A percentile compares a stretch with the other conserved stretches of the same genome.
Evolutionary conservation across 2,888 invertebrate genomes (phyloP).

Genomic region (Hypolimnas misippus): DNA sequence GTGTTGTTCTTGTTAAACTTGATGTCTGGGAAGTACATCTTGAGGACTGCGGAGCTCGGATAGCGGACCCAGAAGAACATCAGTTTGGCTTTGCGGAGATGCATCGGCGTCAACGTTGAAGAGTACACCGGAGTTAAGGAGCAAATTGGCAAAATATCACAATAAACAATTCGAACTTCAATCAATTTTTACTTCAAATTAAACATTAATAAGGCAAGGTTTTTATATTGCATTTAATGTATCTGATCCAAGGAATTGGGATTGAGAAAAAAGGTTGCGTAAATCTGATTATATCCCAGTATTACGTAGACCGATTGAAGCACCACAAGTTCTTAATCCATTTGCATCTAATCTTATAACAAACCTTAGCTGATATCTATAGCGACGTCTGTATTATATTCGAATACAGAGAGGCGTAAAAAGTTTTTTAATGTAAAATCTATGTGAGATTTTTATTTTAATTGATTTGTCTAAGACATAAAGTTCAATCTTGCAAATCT

Average conservation of each 20-base stretch:
- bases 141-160: slow-evolving; percentile 44
- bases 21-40: slow-evolving; percentile 99
- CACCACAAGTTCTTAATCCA: slow-evolving; percentile 79
- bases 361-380: slow-evolving; percentile 67
- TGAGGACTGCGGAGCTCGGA: slow-evolving; percentile 99
- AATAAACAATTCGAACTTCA: neutral
- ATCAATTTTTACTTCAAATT: slow-evolving; percentile 4
- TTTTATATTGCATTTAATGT: slow-evolving; percentile 2
- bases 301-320: slow-evolving; percentile 71
- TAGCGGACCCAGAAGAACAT: slow-evolving; percentile 99
- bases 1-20: slow-evolving; percentile 99
- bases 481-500: slow-evolving; percentile 20
- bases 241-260: slow-evolving; percentile 38
- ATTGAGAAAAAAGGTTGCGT: slow-evolving; percentile 45
- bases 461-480: neutral
- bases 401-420: neutral
- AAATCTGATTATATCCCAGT: slow-evolving; percentile 68
- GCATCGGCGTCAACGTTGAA: slow-evolving; percentile 99
- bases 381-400: slow-evolving; percentile 22
- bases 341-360: slow-evolving; percentile 83
- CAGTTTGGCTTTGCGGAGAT: slow-evolving; percentile 99
- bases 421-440: too few species aligned
- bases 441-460: neutral
- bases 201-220: neutral
- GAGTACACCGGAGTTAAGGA: slow-evolving; percentile 95